Base-by-base conservation (phyloP, 1,140 invertebrate genomes). In the Drosophila lacertosa region DNA sequence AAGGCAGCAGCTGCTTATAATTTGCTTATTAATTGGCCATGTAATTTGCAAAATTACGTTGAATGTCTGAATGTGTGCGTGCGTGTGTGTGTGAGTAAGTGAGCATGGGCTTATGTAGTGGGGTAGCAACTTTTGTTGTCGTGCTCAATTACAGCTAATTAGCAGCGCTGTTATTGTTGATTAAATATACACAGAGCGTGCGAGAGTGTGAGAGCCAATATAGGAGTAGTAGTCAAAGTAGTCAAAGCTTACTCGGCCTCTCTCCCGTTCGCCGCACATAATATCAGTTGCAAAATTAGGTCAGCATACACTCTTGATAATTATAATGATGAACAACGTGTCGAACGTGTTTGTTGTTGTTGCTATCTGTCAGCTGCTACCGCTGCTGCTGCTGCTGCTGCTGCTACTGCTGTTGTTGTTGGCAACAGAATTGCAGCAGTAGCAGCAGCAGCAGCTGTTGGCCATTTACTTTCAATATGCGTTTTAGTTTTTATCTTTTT, bases 381-480 rank as follows among this genome's bases (percentile, higher is more conserved):
- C 39, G n/a, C n/a, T 50, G 10, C 26, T 22, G 42, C 54, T 67
- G 69, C 74, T 66, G 78, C 78, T 64, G n/a, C n/a, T n/a, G 54
- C 39, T 58, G 35, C 11, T n/a, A 37, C 18, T 39, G n/a, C n/a
- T 50, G 10, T 20, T 22, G 42, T 48, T 67, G 79, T 44, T 74
- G 47, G 35, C 67, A 68, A 50, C 51, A 60, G 62, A 80, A 63
- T 40, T 64, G 77, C 78, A 77, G 64, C 39, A n/a, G n/a, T n/a
- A 29, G 37, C 24, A 7, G 13, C 29, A 16, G 15, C 50, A 35
- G 40, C 74, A 77, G 79, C 79, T 82, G 79, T 67, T 82, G 70
- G 26, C 48, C 76, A 84, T 83, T 83, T 83, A 76, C 80, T 86
- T 86, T 84, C 76, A 79, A 84, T 83, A 84, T 84, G 74, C 76